phyloP scores from a whole-genome alignment of 2,113 vertebrate genomes.

The Panurus biarmicus region DNA sequence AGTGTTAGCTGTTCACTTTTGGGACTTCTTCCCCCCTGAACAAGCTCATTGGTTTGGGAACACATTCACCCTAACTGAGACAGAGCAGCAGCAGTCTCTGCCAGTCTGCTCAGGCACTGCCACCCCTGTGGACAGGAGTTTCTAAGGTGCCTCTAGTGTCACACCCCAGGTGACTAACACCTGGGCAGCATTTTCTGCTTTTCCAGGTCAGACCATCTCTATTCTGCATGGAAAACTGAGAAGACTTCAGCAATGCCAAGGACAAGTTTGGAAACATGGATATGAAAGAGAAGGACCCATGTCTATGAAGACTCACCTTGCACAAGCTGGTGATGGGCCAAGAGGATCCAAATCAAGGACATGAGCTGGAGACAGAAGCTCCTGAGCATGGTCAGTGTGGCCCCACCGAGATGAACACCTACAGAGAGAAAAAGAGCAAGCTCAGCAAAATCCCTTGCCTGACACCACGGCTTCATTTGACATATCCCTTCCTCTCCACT shows the following conservation, averaged over 20 bases:
- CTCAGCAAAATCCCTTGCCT: neutral
- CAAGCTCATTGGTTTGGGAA: neutral
- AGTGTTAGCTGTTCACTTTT: neutral
- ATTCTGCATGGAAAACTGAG: neutral
- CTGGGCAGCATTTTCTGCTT: neutral
- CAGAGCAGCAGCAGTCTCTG: neutral
- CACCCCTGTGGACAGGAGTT: neutral
- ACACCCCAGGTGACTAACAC: neutral
- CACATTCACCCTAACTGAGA: neutral
- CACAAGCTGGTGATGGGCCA: conserved; percentile 52
- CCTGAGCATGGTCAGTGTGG: conserved; percentile 69
- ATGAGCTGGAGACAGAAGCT: conserved; percentile 66
- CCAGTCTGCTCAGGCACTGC: neutral
- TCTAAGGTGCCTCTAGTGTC: neutral
- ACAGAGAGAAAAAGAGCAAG: neutral
- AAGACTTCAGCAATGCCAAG: neutral
- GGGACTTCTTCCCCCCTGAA: neutral
- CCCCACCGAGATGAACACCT: conserved; percentile 65
- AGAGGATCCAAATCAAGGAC: conserved; percentile 68
- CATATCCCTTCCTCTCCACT: neutral
- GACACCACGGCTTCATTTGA: neutral
- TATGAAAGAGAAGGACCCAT: neutral
- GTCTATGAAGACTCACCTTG: conserved; percentile 40
- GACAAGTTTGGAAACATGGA: neutral
- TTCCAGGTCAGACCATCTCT: neutral